These are phyloP conservation scores for Mythimna ferrago DNA, from an alignment of 2,888 invertebrate genomes.

Conservation along the genomic window DNA sequence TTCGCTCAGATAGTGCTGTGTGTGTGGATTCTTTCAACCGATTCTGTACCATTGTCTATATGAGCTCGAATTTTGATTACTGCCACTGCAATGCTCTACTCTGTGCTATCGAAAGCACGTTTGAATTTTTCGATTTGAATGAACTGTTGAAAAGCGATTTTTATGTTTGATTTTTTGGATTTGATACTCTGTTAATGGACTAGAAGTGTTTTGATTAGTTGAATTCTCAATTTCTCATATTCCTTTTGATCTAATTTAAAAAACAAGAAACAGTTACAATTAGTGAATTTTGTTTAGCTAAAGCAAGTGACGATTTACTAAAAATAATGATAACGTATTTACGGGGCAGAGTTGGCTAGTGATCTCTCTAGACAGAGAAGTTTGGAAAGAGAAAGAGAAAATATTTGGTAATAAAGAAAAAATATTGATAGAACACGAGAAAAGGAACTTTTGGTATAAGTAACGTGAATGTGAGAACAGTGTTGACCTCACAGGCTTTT, in stretches of 20 bases:
- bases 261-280: not conserved
- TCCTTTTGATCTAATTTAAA: not conserved
- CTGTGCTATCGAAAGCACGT: slow-evolving; percentile 29
- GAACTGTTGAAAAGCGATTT: slow-evolving; percentile 6
- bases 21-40: slow-evolving; percentile 55
- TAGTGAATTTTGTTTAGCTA: not conserved
- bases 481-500: too few relatives aligned
- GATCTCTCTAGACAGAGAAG: too few relatives aligned
- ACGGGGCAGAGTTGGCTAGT: too few relatives aligned
- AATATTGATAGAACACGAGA: too few relatives aligned
- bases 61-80: slow-evolving; percentile 60
- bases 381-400: too few relatives aligned
- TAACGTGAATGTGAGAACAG: too few relatives aligned
- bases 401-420: too few relatives aligned
- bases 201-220: slow-evolving; percentile 16
- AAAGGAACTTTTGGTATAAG: too few relatives aligned
- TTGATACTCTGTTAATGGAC: not conserved
- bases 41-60: slow-evolving; percentile 55
- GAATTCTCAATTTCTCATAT: not conserved
- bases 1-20: slow-evolving; percentile 57
- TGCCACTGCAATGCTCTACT: slow-evolving; percentile 24
- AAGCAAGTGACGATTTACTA: not conserved
- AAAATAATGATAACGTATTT: not conserved
- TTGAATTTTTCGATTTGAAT: slow-evolving; percentile 36
- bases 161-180: slow-evolving; percentile 7